Percentiles rank a stretch among this genome's conserved stretches.
Conservation (phyloP, 2,888 invertebrate genomes). For the Marronus borbonicus region DNA sequence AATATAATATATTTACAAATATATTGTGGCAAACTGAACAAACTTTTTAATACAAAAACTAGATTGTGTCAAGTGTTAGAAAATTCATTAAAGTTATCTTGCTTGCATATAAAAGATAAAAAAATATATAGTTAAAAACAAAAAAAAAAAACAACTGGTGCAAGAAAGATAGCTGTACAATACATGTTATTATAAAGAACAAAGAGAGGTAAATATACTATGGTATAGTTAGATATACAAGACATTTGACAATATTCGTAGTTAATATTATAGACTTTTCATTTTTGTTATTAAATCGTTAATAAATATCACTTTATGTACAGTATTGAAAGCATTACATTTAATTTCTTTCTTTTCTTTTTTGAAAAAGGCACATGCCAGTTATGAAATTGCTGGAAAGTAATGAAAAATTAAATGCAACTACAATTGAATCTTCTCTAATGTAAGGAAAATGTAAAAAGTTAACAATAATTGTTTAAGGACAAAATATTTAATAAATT, state of each 20-base stretch:
- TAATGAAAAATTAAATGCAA: neutral
- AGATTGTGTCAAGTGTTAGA: neutral
- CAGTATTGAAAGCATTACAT: conserved; percentile 23
- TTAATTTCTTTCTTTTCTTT: conserved; percentile 6
- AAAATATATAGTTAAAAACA: neutral
- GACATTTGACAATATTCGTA: neutral
- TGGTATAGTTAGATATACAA: conserved; percentile 5
- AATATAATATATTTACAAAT: conserved; percentile 14
- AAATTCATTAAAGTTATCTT: neutral
- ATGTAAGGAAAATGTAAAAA: neutral
- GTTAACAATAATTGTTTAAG: neutral
- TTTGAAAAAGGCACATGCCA: conserved; percentile 18
- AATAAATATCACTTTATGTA: conserved; percentile 35
- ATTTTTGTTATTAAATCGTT: neutral
- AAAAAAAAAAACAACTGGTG: neutral
- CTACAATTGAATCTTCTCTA: neutral
- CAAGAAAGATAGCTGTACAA: neutral
- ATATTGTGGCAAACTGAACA: neutral
- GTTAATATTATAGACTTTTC: neutral
- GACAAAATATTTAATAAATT: neutral
- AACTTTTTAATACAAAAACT: neutral
- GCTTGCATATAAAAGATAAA: neutral
- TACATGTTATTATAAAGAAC: no score
- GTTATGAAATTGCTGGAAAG: neutral
- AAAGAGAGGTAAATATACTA: neutral